A percentile compares a stretch with the other conserved stretches of the same genome.
Conservation (phyloP, 1,140 invertebrate species). For the Psilanteris sp. region DNA sequence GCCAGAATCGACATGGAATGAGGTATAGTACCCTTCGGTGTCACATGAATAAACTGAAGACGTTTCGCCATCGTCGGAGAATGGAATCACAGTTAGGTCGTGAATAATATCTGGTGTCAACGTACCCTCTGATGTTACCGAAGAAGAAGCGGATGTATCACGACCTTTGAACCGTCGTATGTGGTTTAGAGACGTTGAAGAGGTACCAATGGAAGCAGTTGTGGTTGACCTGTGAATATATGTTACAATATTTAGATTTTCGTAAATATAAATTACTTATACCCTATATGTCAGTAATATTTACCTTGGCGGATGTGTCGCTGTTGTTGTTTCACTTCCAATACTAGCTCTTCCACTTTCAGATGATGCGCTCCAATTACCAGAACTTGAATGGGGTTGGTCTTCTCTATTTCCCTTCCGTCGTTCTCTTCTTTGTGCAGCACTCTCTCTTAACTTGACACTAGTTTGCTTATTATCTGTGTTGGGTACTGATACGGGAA, state of each 20-base stretch:
- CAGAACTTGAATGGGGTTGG: slow-evolving; percentile 92
- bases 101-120: slow-evolving; percentile 88
- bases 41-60: slow-evolving; percentile 97
- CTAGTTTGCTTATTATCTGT: slow-evolving; percentile 75
- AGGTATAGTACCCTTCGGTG: slow-evolving; percentile 98
- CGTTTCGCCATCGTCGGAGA: slow-evolving; percentile 91
- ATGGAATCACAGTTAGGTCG: slow-evolving; percentile 84
- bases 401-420: slow-evolving; percentile 80
- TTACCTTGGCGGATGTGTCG: slow-evolving; percentile 85
- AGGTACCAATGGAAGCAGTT: slow-evolving; percentile 75
- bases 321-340: slow-evolving; percentile 88
- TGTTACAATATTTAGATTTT: neutral
- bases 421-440: slow-evolving; percentile 83
- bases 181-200: slow-evolving; percentile 74
- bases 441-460: slow-evolving; percentile 87
- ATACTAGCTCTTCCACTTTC: slow-evolving; percentile 92
- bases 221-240: slow-evolving; percentile 71
- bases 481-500: slow-evolving; percentile 80
- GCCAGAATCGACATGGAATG: slow-evolving; percentile 97
- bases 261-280: neutral
- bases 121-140: slow-evolving; percentile 91
- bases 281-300: slow-evolving; percentile 53
- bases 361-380: slow-evolving; percentile 96
- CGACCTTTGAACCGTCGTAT: slow-evolving; percentile 71
- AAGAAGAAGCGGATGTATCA: slow-evolving; percentile 89